A percentile compares a stretch with the other conserved stretches of the same genome.
Evolutionary conservation across 2,888 invertebrate genomes (phyloP).

Genomic region (Aelia acuminata): DNA sequence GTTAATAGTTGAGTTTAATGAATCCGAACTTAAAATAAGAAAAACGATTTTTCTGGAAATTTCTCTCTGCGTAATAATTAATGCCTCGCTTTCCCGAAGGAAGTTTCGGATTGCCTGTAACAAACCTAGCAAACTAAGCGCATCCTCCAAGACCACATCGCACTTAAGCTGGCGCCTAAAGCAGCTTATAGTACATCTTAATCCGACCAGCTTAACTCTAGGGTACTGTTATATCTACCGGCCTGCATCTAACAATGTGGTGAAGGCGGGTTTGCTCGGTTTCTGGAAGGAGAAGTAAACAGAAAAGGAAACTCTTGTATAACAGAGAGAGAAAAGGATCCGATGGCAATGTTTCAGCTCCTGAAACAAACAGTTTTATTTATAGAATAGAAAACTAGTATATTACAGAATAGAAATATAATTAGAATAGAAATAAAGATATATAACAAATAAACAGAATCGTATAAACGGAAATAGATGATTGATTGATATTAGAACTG

Average conservation of each 20-base stretch:
- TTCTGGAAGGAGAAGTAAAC: not conserved
- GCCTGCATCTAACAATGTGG: not conserved
- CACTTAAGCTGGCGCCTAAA: not conserved
- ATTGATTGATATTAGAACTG: too few species aligned
- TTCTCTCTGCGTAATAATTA: not conserved
- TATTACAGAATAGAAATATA: too few species aligned
- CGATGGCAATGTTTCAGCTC: too few species aligned
- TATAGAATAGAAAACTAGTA: too few species aligned
- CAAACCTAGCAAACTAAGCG: not conserved
- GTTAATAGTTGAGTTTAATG: too few species aligned
- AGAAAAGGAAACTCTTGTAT: not conserved
- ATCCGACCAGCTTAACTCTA: not conserved
- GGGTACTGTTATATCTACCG: not conserved
- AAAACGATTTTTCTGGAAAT: too few species aligned
- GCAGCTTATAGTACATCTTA: conserved; percentile 1
- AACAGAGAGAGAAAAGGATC: too few species aligned
- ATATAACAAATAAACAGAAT: too few species aligned
- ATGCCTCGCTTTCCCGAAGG: not conserved
- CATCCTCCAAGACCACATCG: not conserved
- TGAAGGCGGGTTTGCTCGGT: not conserved
- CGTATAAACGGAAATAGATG: too few species aligned
- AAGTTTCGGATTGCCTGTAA: not conserved
- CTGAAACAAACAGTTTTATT: too few species aligned
- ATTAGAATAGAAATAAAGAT: too few species aligned
- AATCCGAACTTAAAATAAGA: too few species aligned